Percentiles rank a stretch among this genome's conserved stretches.
These are phyloP conservation scores for Cyprinodon diabolis DNA, from an alignment of 2,797 vertebrate species.

Conservation along the genomic window DNA sequence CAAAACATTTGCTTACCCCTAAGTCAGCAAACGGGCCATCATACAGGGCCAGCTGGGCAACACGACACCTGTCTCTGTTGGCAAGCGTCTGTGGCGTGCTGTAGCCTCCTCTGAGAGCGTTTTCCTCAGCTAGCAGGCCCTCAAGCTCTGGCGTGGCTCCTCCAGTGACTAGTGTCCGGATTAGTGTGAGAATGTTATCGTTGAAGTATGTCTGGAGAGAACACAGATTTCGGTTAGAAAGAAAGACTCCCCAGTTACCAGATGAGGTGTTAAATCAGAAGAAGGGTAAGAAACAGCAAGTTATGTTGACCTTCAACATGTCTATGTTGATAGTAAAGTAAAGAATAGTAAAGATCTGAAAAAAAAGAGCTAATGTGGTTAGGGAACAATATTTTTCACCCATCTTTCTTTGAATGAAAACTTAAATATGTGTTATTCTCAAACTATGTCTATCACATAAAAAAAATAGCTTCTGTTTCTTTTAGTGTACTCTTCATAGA, in stretches of 20 bases:
- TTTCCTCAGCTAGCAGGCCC: slow-evolving; percentile 95
- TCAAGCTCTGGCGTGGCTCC: slow-evolving; percentile 98
- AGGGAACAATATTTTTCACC: neutral
- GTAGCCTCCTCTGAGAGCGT: slow-evolving; percentile 94
- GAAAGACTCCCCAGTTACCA: slow-evolving; percentile 75
- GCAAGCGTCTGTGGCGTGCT: slow-evolving; percentile 98
- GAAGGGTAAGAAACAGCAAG: slow-evolving; percentile 18
- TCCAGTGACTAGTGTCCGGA: slow-evolving; percentile 98
- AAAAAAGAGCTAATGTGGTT: neutral
- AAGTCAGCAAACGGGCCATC: slow-evolving; percentile 98
- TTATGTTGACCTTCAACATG: neutral
- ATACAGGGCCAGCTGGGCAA: slow-evolving; percentile 96
- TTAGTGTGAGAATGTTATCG: slow-evolving; percentile 99
- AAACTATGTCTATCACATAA: neutral
- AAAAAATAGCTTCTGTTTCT: neutral
- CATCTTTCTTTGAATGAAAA: neutral
- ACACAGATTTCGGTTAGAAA: slow-evolving; percentile 73
- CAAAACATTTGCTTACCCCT: slow-evolving; percentile 84
- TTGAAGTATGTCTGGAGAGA: slow-evolving; percentile 97
- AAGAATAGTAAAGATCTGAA: neutral
- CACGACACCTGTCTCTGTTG: slow-evolving; percentile 98
- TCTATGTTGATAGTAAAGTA: too few relatives aligned
- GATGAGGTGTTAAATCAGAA: slow-evolving; percentile 26
- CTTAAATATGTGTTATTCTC: neutral
- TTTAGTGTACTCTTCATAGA: neutral